These are phyloP conservation scores for Karalla daura DNA, from an alignment of 2,797 vertebrate species.

Conservation along the genomic window DNA sequence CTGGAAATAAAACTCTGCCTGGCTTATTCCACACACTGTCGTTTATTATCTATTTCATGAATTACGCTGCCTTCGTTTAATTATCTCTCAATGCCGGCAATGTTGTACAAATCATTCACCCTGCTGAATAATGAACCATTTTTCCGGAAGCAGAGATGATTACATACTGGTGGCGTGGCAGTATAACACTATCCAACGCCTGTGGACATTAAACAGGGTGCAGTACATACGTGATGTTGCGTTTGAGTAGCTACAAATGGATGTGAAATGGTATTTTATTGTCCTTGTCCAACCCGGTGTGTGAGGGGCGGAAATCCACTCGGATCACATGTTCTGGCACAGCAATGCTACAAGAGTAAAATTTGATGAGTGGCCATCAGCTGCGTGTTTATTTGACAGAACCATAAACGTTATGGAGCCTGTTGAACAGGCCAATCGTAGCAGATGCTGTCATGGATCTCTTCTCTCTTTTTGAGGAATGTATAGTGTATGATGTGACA, in stretches of 20 bases:
- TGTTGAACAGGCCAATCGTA: not conserved
- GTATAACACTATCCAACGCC: conserved; percentile 54
- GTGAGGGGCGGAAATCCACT: conserved; percentile 20
- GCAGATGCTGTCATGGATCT: too few species aligned
- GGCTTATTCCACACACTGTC: conserved; percentile 28
- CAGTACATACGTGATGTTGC: conserved; percentile 36
- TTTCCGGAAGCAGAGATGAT: conserved; percentile 66
- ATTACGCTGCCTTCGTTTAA: conserved; percentile 68
- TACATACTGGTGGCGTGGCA: conserved; percentile 45
- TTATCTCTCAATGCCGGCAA: conserved; percentile 67
- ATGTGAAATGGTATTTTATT: conserved; percentile 61
- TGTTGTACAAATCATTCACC: conserved; percentile 77
- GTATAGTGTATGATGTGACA: conserved; percentile 35
- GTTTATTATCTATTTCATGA: conserved; percentile 65
- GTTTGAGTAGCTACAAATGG: conserved; percentile 44
- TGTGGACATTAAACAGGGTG: conserved; percentile 49
- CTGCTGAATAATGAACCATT: conserved; percentile 76
- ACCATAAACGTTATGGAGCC: conserved; percentile 8
- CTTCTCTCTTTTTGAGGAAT: conserved; percentile 20
- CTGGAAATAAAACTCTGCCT: conserved; percentile 46
- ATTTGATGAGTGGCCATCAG: conserved; percentile 20
- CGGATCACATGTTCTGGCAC: conserved; percentile 18
- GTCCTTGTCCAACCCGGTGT: conserved; percentile 34
- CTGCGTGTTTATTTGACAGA: conserved; percentile 31
- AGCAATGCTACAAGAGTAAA: not conserved